Evolutionary conservation across 2,797 vertebrate species (phyloP).

Genomic region (Darevskia nairensis): DNA sequence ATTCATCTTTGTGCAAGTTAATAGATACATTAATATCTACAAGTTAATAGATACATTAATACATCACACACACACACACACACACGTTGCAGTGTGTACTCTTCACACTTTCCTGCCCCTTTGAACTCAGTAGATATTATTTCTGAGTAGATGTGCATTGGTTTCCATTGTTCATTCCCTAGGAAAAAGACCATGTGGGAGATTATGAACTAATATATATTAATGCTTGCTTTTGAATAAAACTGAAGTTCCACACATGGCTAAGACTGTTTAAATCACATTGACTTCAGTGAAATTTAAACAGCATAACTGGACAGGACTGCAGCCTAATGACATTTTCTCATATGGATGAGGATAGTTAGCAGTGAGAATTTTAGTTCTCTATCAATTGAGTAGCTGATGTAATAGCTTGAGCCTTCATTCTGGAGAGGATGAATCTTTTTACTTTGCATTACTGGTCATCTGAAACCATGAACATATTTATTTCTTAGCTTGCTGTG

Average conservation of each 20-base stretch:
- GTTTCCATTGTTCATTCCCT: too few species aligned
- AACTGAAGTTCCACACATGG: neutral
- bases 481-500: conserved; percentile 58
- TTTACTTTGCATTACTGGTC: conserved; percentile 32
- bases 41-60: neutral
- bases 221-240: conserved; percentile 23
- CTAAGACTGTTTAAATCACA: neutral
- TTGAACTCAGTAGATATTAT: too few species aligned
- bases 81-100: neutral
- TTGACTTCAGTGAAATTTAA: neutral
- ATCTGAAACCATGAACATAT: conserved; percentile 52
- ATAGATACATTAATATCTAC: neutral
- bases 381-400: conserved; percentile 36
- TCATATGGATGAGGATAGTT: conserved; percentile 10
- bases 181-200: neutral
- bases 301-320: neutral
- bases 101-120: too few species aligned
- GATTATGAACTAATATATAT: neutral
- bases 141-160: too few species aligned
- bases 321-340: neutral
- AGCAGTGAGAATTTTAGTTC: conserved; percentile 28
- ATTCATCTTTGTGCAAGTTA: neutral
- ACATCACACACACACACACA: too few species aligned
- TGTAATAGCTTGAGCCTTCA: conserved; percentile 36
- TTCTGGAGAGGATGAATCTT: conserved; percentile 56